These are phyloP conservation scores for Colostygia pectinataria DNA, from an alignment of 2,888 invertebrate species.

Conservation along the genomic window DNA sequence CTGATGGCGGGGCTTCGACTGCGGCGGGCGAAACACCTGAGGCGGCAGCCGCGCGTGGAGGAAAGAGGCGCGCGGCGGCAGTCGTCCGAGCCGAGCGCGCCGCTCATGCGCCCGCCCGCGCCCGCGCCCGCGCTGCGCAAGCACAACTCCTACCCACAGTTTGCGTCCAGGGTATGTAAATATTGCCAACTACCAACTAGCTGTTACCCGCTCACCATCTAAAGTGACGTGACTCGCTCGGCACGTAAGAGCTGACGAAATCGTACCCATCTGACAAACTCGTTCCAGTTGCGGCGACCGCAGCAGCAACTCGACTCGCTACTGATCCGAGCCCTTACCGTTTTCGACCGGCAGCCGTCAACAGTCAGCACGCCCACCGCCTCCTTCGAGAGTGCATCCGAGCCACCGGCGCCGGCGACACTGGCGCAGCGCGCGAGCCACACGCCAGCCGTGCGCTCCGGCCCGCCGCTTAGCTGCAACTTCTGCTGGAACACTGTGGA, in stretches of 20 bases:
- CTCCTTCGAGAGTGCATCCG: background rate
- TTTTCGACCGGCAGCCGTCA: slow-evolving; percentile 43
- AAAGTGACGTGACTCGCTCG: background rate
- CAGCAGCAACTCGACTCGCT: slow-evolving; percentile 46
- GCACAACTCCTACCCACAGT: slow-evolving; percentile 72
- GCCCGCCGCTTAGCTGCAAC: slow-evolving; percentile 93
- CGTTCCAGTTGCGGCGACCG: background rate
- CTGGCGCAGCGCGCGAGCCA: slow-evolving; percentile 86
- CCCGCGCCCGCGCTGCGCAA: slow-evolving; percentile 54
- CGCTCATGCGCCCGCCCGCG: slow-evolving; percentile 20
- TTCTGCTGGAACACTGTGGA: slow-evolving; percentile 96
- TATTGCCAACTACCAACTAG: background rate
- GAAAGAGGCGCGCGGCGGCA: slow-evolving; percentile 59
- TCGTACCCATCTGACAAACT: background rate
- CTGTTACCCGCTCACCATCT: too few species aligned
- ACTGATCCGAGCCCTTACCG: slow-evolving; percentile 54
- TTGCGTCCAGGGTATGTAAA: slow-evolving; percentile 50
- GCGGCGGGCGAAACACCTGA: slow-evolving; percentile 60
- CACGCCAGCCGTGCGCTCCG: slow-evolving; percentile 91
- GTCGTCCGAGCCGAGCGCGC: slow-evolving; percentile 53
- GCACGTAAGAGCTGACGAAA: background rate
- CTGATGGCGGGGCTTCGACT: slow-evolving; percentile 38
- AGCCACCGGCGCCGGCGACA: slow-evolving; percentile 30
- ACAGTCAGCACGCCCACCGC: slow-evolving; percentile 33
- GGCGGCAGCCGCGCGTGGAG: slow-evolving; percentile 62